Evolutionary conservation across 1,140 invertebrate genomes (phyloP), one percentile per base, ranked within the genome.

Genomic region (Drosophila kurseongensis): DNA sequence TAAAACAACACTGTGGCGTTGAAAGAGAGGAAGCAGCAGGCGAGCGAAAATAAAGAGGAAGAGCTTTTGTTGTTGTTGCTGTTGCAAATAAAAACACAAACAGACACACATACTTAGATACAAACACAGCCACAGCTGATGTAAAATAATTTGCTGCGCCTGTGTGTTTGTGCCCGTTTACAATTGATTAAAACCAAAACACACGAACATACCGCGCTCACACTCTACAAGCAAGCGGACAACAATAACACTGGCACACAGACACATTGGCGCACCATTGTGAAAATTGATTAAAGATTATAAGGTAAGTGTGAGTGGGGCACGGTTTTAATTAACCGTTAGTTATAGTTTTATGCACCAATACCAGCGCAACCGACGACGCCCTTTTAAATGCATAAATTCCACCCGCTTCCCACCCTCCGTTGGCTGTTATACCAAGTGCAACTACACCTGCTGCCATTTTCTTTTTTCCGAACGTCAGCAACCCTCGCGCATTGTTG

Each of bases 151-250:
- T 83, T 89, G 75, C 79, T 77, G 59, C 57, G 78, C 59, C 76
- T 74, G 80, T 89, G 79, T 88, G 79, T 66, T 88, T 44, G 82
- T 86, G 71, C 57, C 71, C 75, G 76, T 89, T 89, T 80, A 83
- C 76, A 89, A 88, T 89, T 89, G 84, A 88, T 89, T 88, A 83
- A 88, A 89, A 89, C 71, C 84, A 89, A 88, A 88, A 88, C 84
- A 88, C 82, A 78, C 78, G 57, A 41, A 67, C 68, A 75, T 55
- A 42, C 52, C 27, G 27, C 41, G n/a, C 41, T 42, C 23, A 40
- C 45, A 68, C 44, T 52, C 45, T 56, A 54, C 16, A 56, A 18
- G 59, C 13, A 65, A 23, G 47, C 45, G 36, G 27, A 66, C 42
- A 55, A 75, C 47, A 52, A 71, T 63, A 40, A 61, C 66, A 73